Evolutionary conservation across 2,888 invertebrate genomes (phyloP).

Genomic region (Limnephilus auricula): DNA sequence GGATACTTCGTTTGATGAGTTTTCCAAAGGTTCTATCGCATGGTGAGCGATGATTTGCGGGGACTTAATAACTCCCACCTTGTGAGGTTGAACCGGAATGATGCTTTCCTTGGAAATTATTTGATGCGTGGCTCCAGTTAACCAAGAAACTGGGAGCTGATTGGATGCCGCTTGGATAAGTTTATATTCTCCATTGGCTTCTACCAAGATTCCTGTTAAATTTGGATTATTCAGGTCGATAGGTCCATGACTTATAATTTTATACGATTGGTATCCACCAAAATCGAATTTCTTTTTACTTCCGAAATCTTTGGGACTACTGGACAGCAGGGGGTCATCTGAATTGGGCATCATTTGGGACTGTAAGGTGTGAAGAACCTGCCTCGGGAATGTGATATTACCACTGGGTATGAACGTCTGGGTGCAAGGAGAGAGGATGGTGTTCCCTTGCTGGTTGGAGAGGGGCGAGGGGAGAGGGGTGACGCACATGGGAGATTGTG

Average conservation of each 20-base stretch:
- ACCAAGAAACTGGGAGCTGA: constrained; percentile 70
- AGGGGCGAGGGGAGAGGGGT: constrained; percentile 78
- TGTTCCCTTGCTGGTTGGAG: constrained; percentile 69
- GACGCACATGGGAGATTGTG: constrained; percentile 78
- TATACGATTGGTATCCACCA: constrained; percentile 77
- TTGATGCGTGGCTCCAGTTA: constrained; percentile 64
- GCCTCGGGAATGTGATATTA: constrained; percentile 72
- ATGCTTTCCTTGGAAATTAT: constrained; percentile 70
- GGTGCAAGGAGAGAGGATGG: constrained; percentile 70
- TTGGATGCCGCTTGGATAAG: constrained; percentile 78
- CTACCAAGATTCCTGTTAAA: constrained; percentile 79
- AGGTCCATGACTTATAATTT: constrained; percentile 77
- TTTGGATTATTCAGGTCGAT: constrained; percentile 78
- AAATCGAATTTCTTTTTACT: constrained; percentile 78
- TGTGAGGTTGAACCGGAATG: constrained; percentile 70
- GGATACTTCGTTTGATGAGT: constrained; percentile 50
- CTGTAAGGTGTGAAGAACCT: constrained; percentile 78
- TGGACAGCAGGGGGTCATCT: constrained; percentile 90
- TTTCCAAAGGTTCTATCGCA: constrained; percentile 46
- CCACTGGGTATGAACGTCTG: constrained; percentile 71
- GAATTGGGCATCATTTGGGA: constrained; percentile 93
- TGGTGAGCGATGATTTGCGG: constrained; percentile 19
- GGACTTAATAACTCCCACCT: constrained; percentile 69
- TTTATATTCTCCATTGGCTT: constrained; percentile 80
- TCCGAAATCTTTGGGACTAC: constrained; percentile 88